Evolutionary conservation across 1,140 invertebrate species (phyloP).

Genomic region (Eulimnadia texana): DNA sequence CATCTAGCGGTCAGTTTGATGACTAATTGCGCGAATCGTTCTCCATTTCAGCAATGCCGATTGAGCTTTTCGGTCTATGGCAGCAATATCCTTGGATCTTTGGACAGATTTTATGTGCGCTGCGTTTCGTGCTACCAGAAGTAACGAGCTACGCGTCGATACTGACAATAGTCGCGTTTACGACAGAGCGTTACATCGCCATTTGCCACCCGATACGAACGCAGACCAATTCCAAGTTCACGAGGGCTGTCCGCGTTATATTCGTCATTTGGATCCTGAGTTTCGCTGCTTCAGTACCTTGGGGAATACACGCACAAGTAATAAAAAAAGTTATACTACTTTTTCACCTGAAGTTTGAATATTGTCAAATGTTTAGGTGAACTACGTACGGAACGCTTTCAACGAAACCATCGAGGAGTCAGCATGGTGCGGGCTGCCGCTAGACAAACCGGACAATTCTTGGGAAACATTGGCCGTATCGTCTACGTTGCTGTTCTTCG

Average conservation of each 20-base stretch:
- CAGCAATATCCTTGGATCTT: conserved; percentile 75
- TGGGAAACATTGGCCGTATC: conserved; percentile 21
- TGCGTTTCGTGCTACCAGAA: conserved; percentile 69
- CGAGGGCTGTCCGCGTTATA: conserved; percentile 42
- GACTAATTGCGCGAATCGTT: too few relatives aligned
- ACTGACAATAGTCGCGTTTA: conserved; percentile 83
- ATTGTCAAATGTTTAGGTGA: not conserved
- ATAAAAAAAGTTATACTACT: too few relatives aligned
- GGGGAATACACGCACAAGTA: conserved; percentile 30
- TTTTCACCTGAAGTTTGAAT: not conserved
- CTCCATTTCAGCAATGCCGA: conserved; percentile 59
- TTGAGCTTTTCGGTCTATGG: conserved; percentile 78
- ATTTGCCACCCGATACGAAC: conserved; percentile 83
- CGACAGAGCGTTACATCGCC: conserved; percentile 83
- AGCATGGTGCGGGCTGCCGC: conserved; percentile 22
- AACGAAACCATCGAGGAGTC: conserved; percentile 21
- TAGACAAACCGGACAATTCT: conserved; percentile 19
- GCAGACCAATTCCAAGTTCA: conserved; percentile 62
- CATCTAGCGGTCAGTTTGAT: too few relatives aligned
- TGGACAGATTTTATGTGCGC: conserved; percentile 66
- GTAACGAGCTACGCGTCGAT: conserved; percentile 87
- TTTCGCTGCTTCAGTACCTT: conserved; percentile 54
- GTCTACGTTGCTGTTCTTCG: conserved; percentile 21
- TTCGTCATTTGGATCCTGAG: conserved; percentile 41
- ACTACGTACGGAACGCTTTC: not conserved